A percentile compares a stretch with the other conserved stretches of the same genome.
Conservation (phyloP, 1,140 invertebrate species). For the Drosophila lacteicornis region DNA sequence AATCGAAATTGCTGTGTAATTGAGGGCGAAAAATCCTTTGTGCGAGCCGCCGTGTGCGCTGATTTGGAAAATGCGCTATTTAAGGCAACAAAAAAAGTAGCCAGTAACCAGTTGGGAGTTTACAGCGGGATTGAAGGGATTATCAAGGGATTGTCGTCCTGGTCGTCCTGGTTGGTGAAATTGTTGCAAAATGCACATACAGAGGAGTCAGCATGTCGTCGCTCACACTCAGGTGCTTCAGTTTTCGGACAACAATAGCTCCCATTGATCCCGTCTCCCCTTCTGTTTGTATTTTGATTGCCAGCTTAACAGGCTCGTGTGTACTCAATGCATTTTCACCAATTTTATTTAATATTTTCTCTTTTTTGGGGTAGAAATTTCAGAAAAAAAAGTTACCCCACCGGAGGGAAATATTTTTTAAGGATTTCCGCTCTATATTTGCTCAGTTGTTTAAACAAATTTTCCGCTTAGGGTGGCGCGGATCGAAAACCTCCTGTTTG, state of each 20-base stretch:
- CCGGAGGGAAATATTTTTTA: not conserved
- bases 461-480: constrained; percentile 64
- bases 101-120: constrained; percentile 29
- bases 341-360: not conserved
- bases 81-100: constrained; percentile 37
- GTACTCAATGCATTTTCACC: constrained; percentile 19
- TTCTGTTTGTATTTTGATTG: constrained; percentile 74
- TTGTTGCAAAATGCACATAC: constrained; percentile 70
- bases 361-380: constrained; percentile 45
- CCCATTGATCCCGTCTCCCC: constrained; percentile 16
- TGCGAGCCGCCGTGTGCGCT: constrained; percentile 21
- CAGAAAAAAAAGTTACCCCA: constrained; percentile 59
- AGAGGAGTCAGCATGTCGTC: constrained; percentile 41
- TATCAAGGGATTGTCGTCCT: constrained; percentile 30
- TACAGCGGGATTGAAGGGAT: constrained; percentile 45
- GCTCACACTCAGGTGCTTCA: constrained; percentile 59
- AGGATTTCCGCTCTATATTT: constrained; percentile 43
- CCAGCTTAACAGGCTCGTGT: constrained; percentile 55
- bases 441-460: constrained; percentile 79
- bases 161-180: constrained; percentile 3
- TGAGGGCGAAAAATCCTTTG: constrained; percentile 37
- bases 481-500: constrained; percentile 25
- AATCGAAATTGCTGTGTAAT: constrained; percentile 33
- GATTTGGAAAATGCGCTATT: constrained; percentile 65
- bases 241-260: constrained; percentile 47